phyloP scores from a whole-genome alignment of 2,888 invertebrate genomes.

The Hypsopygia costalis region DNA sequence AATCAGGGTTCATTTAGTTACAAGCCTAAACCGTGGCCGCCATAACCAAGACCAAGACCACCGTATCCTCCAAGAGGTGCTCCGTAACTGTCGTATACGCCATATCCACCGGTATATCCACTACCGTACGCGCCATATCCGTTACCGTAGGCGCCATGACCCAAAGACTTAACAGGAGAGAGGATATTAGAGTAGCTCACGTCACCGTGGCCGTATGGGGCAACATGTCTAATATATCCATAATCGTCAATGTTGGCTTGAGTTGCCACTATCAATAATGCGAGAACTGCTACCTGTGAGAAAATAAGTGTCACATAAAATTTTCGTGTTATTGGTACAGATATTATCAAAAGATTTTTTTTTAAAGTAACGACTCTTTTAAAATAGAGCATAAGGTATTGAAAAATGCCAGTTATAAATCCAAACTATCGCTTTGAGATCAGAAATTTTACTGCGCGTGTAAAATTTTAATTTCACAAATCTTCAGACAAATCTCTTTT shows the following conservation, averaged over 20 bases:
- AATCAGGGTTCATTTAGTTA: conserved; percentile 6
- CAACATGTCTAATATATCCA: neutral
- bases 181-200: neutral
- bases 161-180: conserved; percentile 16
- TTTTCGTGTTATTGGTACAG: too few species aligned
- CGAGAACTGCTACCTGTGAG: conserved; percentile 49
- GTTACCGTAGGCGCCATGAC: conserved; percentile 13
- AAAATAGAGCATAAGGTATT: neutral
- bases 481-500: neutral
- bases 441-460: neutral
- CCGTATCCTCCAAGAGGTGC: too few species aligned
- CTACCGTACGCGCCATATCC: conserved; percentile 12
- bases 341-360: too few species aligned
- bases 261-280: conserved; percentile 42
- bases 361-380: too few species aligned
- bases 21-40: conserved; percentile 14
- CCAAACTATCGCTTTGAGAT: neutral
- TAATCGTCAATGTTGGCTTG: conserved; percentile 22
- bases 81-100: neutral
- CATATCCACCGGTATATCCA: conserved; percentile 18
- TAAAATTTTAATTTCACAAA: neutral
- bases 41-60: conserved; percentile 2
- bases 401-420: neutral
- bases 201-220: neutral
- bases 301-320: conserved; percentile 15